phyloP scores from a whole-genome alignment of 2,888 invertebrate genomes.

The Eumacrocentrus americanus region DNA sequence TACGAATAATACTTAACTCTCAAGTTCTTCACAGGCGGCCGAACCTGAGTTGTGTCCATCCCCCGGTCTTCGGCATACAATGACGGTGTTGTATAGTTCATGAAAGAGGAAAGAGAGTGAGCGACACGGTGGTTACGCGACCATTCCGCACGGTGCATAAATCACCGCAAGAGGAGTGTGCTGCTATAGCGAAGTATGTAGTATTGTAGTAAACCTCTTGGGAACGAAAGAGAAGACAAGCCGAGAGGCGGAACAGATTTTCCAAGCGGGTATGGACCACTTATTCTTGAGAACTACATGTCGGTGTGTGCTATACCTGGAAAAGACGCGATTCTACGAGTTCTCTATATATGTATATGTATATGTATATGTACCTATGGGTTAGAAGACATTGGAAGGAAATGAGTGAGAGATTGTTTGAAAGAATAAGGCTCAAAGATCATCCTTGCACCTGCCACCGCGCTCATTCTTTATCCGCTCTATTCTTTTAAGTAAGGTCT shows the following conservation, averaged over 20 bases:
- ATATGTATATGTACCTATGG: neutral
- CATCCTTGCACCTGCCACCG: conserved; percentile 16
- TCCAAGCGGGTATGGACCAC: neutral
- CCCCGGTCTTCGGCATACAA: neutral
- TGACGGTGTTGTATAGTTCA: conserved; percentile 7
- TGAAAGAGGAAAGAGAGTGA: neutral
- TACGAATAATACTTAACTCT: conserved; percentile 11
- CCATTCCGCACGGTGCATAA: conserved; percentile 8
- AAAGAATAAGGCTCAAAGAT: conserved; percentile 1
- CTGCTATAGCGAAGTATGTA: no score
- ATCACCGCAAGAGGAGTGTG: neutral
- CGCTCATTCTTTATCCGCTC: conserved; percentile 16
- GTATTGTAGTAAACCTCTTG: no score
- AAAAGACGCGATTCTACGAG: neutral
- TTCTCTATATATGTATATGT: no score
- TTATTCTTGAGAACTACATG: neutral
- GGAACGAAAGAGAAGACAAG: neutral
- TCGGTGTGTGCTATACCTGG: conserved; percentile 1
- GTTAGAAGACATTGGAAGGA: conserved; percentile 13
- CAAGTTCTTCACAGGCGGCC: conserved; percentile 1
- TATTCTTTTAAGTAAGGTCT: neutral
- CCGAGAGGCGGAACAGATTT: neutral
- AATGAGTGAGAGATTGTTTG: conserved; percentile 24
- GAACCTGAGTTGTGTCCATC: neutral
- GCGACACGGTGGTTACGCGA: conserved; percentile 14